Percentiles rank a stretch among this genome's conserved stretches.
These are phyloP conservation scores for Bhutanitis thaidina DNA, from an alignment of 2,888 invertebrate genomes.

Conservation along the genomic window DNA sequence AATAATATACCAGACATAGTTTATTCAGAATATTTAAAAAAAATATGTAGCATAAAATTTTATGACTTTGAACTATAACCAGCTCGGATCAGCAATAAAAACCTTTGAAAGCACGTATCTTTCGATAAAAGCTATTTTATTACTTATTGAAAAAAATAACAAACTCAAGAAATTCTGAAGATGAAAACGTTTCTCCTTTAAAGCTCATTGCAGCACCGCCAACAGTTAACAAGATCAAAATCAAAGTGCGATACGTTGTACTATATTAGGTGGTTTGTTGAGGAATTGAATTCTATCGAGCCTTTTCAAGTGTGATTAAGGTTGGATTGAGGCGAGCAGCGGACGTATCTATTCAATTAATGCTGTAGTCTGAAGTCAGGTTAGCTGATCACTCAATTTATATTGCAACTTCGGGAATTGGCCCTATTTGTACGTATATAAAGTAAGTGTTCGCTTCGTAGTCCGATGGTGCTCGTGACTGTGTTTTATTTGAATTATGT, in stretches of 20 bases:
- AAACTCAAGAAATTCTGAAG: neutral
- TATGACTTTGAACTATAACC: neutral
- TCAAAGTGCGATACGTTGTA: slow-evolving; percentile 66
- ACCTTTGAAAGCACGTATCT: neutral
- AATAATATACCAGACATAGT: too few species aligned
- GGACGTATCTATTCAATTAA: slow-evolving; percentile 78
- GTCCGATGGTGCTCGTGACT: slow-evolving; percentile 14
- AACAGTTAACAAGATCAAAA: slow-evolving; percentile 50
- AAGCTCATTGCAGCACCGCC: slow-evolving; percentile 22
- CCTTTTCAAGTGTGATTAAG: slow-evolving; percentile 75
- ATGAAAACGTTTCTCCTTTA: neutral
- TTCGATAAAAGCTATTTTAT: neutral
- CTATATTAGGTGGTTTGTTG: slow-evolving; percentile 57
- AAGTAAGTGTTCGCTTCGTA: slow-evolving; percentile 33
- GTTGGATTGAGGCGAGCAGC: slow-evolving; percentile 66
- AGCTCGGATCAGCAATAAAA: neutral
- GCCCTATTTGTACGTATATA: slow-evolving; percentile 53
- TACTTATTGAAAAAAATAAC: neutral
- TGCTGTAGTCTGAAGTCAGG: slow-evolving; percentile 54
- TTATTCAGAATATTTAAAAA: neutral
- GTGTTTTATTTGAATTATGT: too few species aligned
- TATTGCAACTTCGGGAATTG: slow-evolving; percentile 64
- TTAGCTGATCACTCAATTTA: slow-evolving; percentile 59
- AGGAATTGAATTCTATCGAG: slow-evolving; percentile 52
- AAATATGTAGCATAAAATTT: neutral